Conservation (phyloP, 2,888 invertebrate species). For the Dasypogon diadema region DNA sequence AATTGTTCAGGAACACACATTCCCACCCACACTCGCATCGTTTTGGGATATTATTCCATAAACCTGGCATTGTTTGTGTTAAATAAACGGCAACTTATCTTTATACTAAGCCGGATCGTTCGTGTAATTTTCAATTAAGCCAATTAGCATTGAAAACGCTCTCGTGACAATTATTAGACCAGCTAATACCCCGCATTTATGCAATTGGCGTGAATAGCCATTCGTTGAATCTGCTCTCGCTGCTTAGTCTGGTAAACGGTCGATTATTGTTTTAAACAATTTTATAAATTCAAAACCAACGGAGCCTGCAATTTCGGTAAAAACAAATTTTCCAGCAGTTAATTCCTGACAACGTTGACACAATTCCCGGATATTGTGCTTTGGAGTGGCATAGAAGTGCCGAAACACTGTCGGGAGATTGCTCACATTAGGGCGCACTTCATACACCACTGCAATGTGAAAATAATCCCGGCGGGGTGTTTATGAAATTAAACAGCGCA, state of each 20-base stretch:
- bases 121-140: slow-evolving; percentile 10
- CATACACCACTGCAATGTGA: neutral
- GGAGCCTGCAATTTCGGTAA: slow-evolving; percentile 12
- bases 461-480: slow-evolving; percentile 9
- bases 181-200: neutral
- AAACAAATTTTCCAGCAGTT: slow-evolving; percentile 32
- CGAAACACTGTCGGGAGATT: neutral
- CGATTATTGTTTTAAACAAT: slow-evolving; percentile 39
- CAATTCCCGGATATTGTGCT: neutral
- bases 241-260: neutral
- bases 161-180: neutral
- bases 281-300: slow-evolving; percentile 32
- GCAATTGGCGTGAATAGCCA: neutral
- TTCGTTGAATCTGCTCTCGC: slow-evolving; percentile 3
- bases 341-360: slow-evolving; percentile 24
- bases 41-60: no score
- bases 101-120: neutral
- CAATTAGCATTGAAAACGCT: slow-evolving; percentile 14
- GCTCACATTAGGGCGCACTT: neutral
- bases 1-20: no score
- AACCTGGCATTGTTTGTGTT: no score
- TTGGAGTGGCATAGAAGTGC: neutral
- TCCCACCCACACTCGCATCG: no score
- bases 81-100: no score
- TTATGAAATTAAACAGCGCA: neutral